Base-by-base conservation (phyloP, 2,888 invertebrate genomes). In the Celastrina argiolus region DNA sequence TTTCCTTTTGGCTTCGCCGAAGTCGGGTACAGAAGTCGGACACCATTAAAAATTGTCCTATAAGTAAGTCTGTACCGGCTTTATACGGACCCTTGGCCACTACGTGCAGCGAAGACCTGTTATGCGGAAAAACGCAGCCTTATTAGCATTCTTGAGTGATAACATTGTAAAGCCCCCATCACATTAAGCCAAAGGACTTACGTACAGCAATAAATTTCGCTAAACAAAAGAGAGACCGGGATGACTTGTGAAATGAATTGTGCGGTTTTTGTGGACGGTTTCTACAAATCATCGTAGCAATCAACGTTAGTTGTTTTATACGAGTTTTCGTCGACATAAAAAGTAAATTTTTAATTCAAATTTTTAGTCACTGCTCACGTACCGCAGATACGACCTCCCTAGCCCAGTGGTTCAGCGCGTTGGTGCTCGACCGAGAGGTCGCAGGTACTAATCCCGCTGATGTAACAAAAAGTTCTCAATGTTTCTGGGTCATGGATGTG, bases 191-290 rank as follows among this genome's bases (percentile, higher is more conserved):
- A 74, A 76, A 74, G 73, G 75, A 72, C 73, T 75, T 76, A 75
- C 71, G 71, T 71, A 74, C 68, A 76, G 79, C 76, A 71, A 82
- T 82, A 83, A 81, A 82, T 78, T 76, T 75, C 74, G 74, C 75
- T 77, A 83, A 84, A 85, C 84, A 84, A 84, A 83, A 81, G 77
- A 73, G 72, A 70, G 74, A 78, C 74, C 72, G 73, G 69, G 74
- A 75, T 74, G 78, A 81, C 76, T 76, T 82, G 81, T 79, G 75
- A 77, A 79, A 81, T 73, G 68, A 72, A 81, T 78, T 80, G 83
- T 82, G 84, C 75, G 82, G 81, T 82, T 85, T 61, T 22, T 81
- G 79, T 78, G 78, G 77, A 76, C 73, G 76, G 78, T 70, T 74
- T 77, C 69, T 72, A 78, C 78, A 82, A 82, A 84, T 83, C 66